These are phyloP conservation scores for Ardeotis arabs DNA, from an alignment of 2,113 vertebrate species.

Conservation along the genomic window DNA sequence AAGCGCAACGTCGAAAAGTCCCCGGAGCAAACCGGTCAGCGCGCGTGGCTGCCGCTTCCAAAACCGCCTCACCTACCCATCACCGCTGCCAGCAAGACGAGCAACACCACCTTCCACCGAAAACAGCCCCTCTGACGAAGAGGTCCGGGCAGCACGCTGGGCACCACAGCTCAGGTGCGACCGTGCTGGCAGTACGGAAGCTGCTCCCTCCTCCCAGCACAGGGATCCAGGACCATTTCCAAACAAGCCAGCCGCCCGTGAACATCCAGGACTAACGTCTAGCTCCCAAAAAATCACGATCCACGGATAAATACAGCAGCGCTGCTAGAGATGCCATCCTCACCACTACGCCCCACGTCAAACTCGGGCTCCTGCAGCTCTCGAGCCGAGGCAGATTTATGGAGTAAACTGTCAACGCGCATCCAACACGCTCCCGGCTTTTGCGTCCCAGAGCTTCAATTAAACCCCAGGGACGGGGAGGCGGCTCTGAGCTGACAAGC, in stretches of 20 bases:
- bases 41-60: not conserved
- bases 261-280: not conserved
- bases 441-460: not conserved
- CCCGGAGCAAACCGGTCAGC: fast-evolving
- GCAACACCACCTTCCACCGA: not conserved
- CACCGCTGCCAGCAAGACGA: fast-evolving
- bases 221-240: not conserved
- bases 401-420: not conserved
- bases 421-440: not conserved
- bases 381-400: not conserved
- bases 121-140: not conserved
- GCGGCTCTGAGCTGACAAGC: not conserved
- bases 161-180: not conserved
- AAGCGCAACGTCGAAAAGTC: fast-evolving
- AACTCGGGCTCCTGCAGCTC: not conserved
- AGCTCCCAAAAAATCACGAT: not conserved
- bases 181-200: not conserved
- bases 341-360: not conserved
- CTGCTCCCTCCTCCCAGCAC: not conserved
- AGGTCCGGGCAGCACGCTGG: no score
- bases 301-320: not conserved
- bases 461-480: not conserved
- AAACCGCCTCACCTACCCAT: not conserved
- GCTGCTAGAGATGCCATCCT: not conserved
- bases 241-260: not conserved